Base-by-base conservation (phyloP, 1,140 invertebrate genomes). In the Magallana ariakensis region DNA sequence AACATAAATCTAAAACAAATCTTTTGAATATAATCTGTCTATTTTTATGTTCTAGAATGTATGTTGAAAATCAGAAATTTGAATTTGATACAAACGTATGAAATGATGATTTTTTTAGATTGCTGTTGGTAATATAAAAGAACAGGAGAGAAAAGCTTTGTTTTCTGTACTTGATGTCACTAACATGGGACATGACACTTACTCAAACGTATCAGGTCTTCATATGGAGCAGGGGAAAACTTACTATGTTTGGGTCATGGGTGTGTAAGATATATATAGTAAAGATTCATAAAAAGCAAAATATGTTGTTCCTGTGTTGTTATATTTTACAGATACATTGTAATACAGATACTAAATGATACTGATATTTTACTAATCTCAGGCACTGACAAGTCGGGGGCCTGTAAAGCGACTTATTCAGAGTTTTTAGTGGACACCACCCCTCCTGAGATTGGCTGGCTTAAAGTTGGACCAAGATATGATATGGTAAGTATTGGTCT, bases 221-320 rank as follows among this genome's bases (percentile, higher is more conserved):
- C 80, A 60, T n/a, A 83, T 92, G 80, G 54, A 70, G 19, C 90
- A 90, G 7, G 87, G 90, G 22, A 66, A 85, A 22, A 85, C 87
- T 15, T 91, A 91, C 81, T 91, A 83, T 88, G 86, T 87, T 0
- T 91, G 82, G 62, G 89, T 92, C 22, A 87, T 93, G n/a, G 91
- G 92, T 93, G 86, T 81, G 88, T 85, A 54, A n/a, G 5, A 4
- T 46, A 46, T n/a, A n/a, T n/a, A n/a, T n/a, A n/a, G n/a, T n/a
- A n/a, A n/a, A n/a, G n/a, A n/a, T n/a, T n/a, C n/a, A n/a, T n/a
- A n/a, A n/a, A n/a, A n/a, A n/a, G n/a, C n/a, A n/a, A n/a, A n/a
- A n/a, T n/a, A n/a, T n/a, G n/a, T n/a, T n/a, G n/a, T n/a, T n/a
- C n/a, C n/a, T n/a, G n/a, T n/a, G n/a, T n/a, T n/a, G n/a, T n/a